Conservation (phyloP, 2,888 invertebrate genomes). For the Rhimphoctona megacephalus region DNA sequence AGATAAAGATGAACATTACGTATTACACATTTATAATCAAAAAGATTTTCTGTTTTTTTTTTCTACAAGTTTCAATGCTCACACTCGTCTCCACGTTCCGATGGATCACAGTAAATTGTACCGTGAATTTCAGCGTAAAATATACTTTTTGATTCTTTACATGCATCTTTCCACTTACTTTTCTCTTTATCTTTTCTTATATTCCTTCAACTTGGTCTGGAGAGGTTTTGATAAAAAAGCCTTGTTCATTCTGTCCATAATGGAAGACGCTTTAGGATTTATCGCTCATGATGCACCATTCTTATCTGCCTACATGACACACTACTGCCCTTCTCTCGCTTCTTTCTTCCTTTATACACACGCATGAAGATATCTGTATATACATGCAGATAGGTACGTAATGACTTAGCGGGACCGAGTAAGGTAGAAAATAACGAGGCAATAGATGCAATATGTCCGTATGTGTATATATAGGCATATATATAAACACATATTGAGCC, state of each 20-base stretch:
- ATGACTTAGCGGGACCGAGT: neutral
- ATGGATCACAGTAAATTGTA: neutral
- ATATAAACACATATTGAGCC: conserved; percentile 33
- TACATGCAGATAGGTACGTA: neutral
- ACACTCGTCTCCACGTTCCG: neutral
- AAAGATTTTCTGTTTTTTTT: no score
- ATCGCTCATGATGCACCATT: conserved; percentile 75
- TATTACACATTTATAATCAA: no score
- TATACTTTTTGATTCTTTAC: neutral
- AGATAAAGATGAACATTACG: no score
- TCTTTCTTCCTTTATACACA: neutral
- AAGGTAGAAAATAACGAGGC: conserved; percentile 14
- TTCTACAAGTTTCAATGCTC: neutral
- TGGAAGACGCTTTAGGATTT: conserved; percentile 76
- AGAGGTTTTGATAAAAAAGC: conserved; percentile 38
- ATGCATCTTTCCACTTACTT: neutral
- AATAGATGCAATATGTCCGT: conserved; percentile 13
- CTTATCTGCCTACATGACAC: conserved; percentile 45
- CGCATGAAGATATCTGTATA: neutral
- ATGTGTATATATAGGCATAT: conserved; percentile 12
- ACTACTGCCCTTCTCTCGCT: neutral
- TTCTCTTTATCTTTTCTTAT: neutral
- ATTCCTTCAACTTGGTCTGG: neutral
- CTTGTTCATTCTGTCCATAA: conserved; percentile 49
- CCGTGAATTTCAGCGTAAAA: neutral